Conservation (phyloP, 1,140 invertebrate genomes). For the Drosophila arawakana region DNA sequence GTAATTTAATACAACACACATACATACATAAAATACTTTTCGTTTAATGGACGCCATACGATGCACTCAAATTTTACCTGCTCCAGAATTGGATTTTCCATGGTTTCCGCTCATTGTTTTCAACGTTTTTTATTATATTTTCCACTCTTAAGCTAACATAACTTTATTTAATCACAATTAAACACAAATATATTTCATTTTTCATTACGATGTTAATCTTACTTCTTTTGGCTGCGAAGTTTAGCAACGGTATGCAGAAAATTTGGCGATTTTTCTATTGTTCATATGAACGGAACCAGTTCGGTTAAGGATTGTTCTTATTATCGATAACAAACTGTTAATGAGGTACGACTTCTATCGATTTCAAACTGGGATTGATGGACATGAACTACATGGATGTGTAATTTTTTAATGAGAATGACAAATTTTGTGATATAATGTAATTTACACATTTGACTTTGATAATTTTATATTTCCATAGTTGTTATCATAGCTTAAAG, state of each 20-base stretch:
- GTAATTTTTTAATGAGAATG: too few species aligned
- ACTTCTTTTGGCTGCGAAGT: not conserved
- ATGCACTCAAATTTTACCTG: slow-evolving; percentile 15
- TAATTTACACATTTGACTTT: too few species aligned
- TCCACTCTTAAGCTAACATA: not conserved
- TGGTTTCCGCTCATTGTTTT: slow-evolving; percentile 14
- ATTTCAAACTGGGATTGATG: not conserved
- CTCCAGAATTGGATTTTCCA: not conserved
- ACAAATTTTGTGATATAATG: too few species aligned
- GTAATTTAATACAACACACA: not conserved
- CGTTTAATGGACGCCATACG: too few species aligned
- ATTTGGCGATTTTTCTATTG: slow-evolving; percentile 5
- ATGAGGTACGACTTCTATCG: not conserved
- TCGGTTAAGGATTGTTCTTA: not conserved
- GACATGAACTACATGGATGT: not conserved
- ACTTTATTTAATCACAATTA: not conserved
- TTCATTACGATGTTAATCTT: not conserved
- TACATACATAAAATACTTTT: too few species aligned
- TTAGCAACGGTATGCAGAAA: slow-evolving; percentile 8
- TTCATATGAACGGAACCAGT: slow-evolving; percentile 20
- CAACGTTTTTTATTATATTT: not conserved
- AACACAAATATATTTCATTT: not conserved
- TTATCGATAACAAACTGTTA: not conserved
- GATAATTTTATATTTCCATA: too few species aligned
- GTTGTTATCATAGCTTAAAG: too few species aligned